phyloP scores from a whole-genome alignment of 2,113 vertebrate genomes.

The Onychostruthus taczanowskii region DNA sequence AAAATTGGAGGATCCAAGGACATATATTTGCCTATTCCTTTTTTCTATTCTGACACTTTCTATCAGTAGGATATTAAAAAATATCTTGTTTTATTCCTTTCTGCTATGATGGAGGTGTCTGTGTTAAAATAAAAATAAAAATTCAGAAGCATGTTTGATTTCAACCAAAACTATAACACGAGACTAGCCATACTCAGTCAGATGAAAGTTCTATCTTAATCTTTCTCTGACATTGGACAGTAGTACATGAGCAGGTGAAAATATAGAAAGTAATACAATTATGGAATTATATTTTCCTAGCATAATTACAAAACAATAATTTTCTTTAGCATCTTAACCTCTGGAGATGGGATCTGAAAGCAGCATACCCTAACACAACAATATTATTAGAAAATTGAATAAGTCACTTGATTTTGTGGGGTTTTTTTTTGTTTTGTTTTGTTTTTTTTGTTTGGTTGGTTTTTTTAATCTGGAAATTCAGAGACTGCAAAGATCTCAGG shows the following conservation, averaged over 20 bases:
- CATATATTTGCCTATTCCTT: background rate
- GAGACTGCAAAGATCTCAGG: background rate
- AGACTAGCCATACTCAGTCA: background rate
- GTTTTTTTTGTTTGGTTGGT: too few species aligned
- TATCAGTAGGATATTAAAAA: background rate
- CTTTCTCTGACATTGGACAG: background rate
- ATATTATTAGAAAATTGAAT: background rate
- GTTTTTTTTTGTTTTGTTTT: too few species aligned
- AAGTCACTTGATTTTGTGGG: background rate
- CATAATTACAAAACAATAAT: background rate
- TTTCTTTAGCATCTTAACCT: background rate
- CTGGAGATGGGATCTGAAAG: background rate
- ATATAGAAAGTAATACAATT: background rate
- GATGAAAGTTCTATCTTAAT: background rate
- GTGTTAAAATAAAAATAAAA: background rate
- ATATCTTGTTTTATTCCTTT: background rate
- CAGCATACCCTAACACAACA: background rate
- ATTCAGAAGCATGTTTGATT: background rate
- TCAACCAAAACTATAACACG: background rate
- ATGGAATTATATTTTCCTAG: background rate
- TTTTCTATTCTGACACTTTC: background rate
- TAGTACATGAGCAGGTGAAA: background rate
- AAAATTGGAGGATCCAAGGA: background rate
- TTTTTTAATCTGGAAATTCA: background rate
- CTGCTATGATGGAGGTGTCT: background rate